phyloP scores from a whole-genome alignment of 2,888 invertebrate genomes.

The Megaustenia siamemsis region DNA sequence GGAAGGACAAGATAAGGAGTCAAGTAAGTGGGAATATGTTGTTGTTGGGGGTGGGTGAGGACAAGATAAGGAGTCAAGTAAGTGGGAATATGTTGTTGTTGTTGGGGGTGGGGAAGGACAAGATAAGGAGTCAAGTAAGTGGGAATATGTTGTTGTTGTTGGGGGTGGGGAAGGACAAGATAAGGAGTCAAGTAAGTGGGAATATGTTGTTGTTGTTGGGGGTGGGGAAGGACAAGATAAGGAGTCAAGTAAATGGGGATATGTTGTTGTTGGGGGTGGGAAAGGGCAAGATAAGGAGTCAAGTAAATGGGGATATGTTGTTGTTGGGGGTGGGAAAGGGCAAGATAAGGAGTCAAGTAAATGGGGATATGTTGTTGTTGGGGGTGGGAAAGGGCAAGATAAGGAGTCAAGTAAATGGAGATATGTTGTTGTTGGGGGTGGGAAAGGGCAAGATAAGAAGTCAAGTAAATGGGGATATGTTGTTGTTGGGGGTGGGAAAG shows the following conservation, averaged over 20 bases:
- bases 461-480: background rate
- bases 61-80: background rate
- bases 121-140: background rate
- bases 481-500: slow-evolving; percentile 27
- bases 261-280: background rate
- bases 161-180: too few relatives aligned
- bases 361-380: background rate
- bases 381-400: background rate
- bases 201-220: background rate
- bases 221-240: background rate
- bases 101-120: background rate
- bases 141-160: background rate
- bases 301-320: background rate
- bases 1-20: background rate
- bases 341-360: background rate
- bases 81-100: background rate
- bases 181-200: background rate
- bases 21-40: background rate
- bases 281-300: background rate
- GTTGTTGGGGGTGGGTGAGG: background rate
- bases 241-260: background rate
- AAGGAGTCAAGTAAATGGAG: background rate
- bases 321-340: background rate
- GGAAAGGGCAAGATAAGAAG: background rate
- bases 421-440: background rate